Evolutionary conservation across 2,797 vertebrate genomes (phyloP).

Genomic region (Orestias chungarensis): DNA sequence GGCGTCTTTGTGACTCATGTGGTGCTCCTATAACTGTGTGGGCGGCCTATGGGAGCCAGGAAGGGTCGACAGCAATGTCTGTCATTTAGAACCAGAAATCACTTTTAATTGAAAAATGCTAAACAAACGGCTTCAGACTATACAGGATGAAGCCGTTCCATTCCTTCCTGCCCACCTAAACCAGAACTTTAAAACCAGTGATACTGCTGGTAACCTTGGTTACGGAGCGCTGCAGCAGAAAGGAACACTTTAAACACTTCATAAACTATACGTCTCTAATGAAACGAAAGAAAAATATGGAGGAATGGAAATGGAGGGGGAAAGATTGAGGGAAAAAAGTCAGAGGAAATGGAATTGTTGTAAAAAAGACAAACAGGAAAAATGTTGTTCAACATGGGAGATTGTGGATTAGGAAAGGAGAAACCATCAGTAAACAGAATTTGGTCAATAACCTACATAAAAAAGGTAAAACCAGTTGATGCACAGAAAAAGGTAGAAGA

Average conservation of each 20-base stretch:
- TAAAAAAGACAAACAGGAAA: neutral
- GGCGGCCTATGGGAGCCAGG: constrained; percentile 37
- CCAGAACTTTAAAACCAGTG: constrained; percentile 25
- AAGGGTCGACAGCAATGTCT: constrained; percentile 62
- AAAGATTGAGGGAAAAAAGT: constrained; percentile 13
- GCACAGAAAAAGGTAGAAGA: neutral
- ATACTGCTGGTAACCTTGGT: constrained; percentile 68
- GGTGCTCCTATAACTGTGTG: constrained; percentile 33
- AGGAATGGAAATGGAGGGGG: constrained; percentile 11
- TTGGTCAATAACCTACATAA: neutral
- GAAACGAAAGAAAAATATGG: constrained; percentile 37
- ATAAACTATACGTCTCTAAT: constrained; percentile 67
- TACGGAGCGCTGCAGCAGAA: constrained; percentile 58
- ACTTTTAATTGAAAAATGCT: constrained; percentile 60
- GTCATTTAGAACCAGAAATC: constrained; percentile 58
- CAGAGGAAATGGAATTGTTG: neutral
- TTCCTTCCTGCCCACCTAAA: constrained; percentile 34
- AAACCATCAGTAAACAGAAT: neutral
- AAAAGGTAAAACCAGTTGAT: neutral
- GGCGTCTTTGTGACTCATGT: constrained; percentile 51
- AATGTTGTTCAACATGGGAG: neutral
- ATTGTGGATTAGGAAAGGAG: neutral
- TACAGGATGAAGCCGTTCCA: constrained; percentile 50
- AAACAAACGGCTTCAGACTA: constrained; percentile 60
- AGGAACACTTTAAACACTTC: constrained; percentile 64